Evolutionary conservation across 1,140 invertebrate genomes (phyloP), one percentile per base, ranked within the genome.

Genomic region (Tetranychus urticae): DNA sequence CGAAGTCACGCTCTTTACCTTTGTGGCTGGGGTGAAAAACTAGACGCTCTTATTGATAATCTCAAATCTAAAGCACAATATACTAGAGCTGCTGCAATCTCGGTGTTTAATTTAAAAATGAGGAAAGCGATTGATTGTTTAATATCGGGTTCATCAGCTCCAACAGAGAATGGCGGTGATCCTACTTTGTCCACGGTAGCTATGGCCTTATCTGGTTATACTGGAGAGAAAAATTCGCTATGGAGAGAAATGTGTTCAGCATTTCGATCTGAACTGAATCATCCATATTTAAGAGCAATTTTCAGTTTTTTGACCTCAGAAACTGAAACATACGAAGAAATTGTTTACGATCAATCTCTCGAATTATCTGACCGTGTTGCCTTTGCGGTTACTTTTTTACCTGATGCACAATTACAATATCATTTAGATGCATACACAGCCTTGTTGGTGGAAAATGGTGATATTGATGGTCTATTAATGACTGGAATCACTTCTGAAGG

Each of bases 381-480:
- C n/a, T 94, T 96, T 77, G 89, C 89, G 37, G 84, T 87, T 67
- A 83, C 83, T 65, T 96, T 84, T 75, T 75, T 96, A 37, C 79
- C 84, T 7, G 89, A 94, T 73, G 73, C 72, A 61, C 14, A 59
- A 71, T 73, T 96, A 56, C 73, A 77, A 59, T 84, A 87, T 35
- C 93, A 83, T 75, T 74, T 94, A 31, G 79, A 81, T 55, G 76
- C 76, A 64, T 74, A 88, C 33, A 81, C 80, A 10, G 77, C 78
- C 55, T 77, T 79, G 59, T 76, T 91, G 50, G 82, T 80, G 14
- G 79, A 82, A 47, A 77, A 79, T 63, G 89, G 88, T 5, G 80
- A 88, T 73, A 75, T 96, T 14, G 80, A 85, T 68, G 90, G 87
- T 33, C 76, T 96, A 61, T 74, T 94, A 63, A 74, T 94, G 35